Conservation (phyloP, 2,888 invertebrate species). For the Atrina japonica region DNA sequence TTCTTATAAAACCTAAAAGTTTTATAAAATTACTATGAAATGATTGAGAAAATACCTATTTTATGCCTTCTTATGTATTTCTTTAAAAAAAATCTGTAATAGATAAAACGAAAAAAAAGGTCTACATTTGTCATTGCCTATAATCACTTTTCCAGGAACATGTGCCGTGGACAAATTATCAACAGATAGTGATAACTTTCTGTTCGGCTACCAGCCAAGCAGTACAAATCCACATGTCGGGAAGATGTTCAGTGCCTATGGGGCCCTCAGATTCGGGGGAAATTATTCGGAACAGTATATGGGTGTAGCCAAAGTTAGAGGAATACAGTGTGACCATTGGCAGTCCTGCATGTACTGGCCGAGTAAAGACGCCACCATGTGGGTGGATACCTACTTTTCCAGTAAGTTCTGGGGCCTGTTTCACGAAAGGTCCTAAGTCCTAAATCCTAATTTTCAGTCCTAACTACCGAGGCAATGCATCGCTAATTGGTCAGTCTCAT, state of each 20-base stretch:
- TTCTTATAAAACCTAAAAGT: too few species aligned
- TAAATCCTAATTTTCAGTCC: too few species aligned
- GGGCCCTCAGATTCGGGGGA: constrained; percentile 46
- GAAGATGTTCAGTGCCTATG: constrained; percentile 46
- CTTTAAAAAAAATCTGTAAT: too few species aligned
- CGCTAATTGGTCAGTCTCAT: too few species aligned
- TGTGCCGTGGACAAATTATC: constrained; percentile 40
- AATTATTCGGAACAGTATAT: constrained; percentile 46
- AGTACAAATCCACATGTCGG: constrained; percentile 26
- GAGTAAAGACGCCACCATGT: constrained; percentile 52
- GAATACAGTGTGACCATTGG: constrained; percentile 57
- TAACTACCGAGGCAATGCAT: too few species aligned
- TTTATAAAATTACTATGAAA: too few species aligned
- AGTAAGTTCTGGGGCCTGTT: constrained; percentile 46
- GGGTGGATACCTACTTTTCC: constrained; percentile 60
- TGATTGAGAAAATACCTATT: too few species aligned
- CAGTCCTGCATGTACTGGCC: constrained; percentile 53
- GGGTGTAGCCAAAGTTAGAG: constrained; percentile 50
- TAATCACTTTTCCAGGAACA: too few species aligned
- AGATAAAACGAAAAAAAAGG: too few species aligned
- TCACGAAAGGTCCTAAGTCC: too few species aligned
- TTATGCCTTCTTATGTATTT: too few species aligned
- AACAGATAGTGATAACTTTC: constrained; percentile 21
- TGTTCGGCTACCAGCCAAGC: constrained; percentile 43
- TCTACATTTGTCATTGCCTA: too few species aligned